Conservation (phyloP, 2,888 invertebrate species). For the Rhagophthalmus giganteus region DNA sequence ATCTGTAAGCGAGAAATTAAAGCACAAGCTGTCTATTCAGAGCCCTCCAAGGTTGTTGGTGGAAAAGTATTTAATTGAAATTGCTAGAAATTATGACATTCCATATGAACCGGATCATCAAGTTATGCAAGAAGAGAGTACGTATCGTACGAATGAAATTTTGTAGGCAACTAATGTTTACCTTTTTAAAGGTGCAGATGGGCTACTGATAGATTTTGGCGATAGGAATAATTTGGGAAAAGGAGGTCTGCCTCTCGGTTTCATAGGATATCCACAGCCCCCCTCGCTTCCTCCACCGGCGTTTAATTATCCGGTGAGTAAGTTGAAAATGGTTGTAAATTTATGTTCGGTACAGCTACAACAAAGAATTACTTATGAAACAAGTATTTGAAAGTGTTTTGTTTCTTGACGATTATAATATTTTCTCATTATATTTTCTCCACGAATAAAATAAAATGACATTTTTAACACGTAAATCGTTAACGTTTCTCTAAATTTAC, state of each 20-base stretch:
- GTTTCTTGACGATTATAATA: too few species aligned
- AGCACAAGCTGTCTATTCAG: constrained; percentile 90
- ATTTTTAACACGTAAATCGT: too few species aligned
- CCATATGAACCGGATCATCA: constrained; percentile 94
- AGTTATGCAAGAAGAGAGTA: constrained; percentile 73
- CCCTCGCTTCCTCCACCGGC: constrained; percentile 67
- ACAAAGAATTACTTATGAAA: too few species aligned
- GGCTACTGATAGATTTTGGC: constrained; percentile 69
- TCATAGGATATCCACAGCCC: constrained; percentile 77
- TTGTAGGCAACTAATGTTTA: too few species aligned
- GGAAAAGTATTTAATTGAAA: constrained; percentile 94
- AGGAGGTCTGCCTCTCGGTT: constrained; percentile 70
- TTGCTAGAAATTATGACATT: constrained; percentile 93
- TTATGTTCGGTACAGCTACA: too few species aligned
- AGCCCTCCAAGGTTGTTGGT: constrained; percentile 94
- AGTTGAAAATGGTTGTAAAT: too few species aligned
- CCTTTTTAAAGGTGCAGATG: constrained; percentile 59
- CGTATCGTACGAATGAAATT: too few species aligned
- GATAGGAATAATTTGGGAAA: constrained; percentile 64
- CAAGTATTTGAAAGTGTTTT: too few species aligned
- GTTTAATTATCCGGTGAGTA: constrained; percentile 69
- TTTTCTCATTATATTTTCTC: too few species aligned
- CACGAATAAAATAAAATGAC: too few species aligned
- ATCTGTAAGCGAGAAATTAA: constrained; percentile 86
- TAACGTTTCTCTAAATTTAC: too few species aligned